Percentiles rank a stretch among this genome's conserved stretches.
These are phyloP conservation scores for Monarcha castaneiventris DNA, from an alignment of 2,113 vertebrate genomes.

Conservation along the genomic window DNA sequence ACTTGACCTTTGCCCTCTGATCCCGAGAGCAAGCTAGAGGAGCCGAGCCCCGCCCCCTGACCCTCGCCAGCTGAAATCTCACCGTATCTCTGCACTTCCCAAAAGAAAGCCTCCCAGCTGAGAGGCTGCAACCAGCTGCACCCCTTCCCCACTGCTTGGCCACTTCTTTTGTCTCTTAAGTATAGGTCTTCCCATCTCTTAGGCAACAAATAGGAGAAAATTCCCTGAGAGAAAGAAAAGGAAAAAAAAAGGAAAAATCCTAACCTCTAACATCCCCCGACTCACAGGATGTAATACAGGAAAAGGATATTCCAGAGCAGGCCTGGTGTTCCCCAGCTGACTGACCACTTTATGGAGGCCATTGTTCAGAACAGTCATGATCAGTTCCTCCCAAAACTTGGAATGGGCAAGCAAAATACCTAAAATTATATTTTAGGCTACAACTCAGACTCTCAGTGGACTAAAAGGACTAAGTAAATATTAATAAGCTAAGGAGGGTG, in stretches of 20 bases:
- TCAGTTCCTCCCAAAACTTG: not conserved
- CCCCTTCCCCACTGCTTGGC: not conserved
- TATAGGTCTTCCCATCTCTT: accelerated
- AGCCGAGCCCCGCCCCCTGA: too few species aligned
- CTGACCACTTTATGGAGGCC: not conserved
- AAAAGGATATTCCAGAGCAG: not conserved
- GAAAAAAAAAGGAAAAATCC: not conserved
- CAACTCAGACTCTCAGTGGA: not conserved
- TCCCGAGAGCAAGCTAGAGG: not conserved
- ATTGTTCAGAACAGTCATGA: not conserved
- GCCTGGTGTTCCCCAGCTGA: not conserved
- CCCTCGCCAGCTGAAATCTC: not conserved
- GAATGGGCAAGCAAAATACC: not conserved
- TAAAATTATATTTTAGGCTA: not conserved
- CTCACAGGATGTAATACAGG: not conserved
- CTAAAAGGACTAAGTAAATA: not conserved
- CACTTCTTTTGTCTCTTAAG: not conserved
- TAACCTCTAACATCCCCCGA: not conserved
- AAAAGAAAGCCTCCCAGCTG: not conserved
- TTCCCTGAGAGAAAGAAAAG: not conserved
- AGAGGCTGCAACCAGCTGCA: not conserved
- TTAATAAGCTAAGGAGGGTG: not conserved
- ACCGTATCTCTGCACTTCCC: not conserved
- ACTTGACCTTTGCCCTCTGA: not conserved
- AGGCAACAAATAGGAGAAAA: not conserved